These are phyloP conservation scores for Dendrolimus pini DNA, from an alignment of 2,888 invertebrate genomes.

Conservation along the genomic window DNA sequence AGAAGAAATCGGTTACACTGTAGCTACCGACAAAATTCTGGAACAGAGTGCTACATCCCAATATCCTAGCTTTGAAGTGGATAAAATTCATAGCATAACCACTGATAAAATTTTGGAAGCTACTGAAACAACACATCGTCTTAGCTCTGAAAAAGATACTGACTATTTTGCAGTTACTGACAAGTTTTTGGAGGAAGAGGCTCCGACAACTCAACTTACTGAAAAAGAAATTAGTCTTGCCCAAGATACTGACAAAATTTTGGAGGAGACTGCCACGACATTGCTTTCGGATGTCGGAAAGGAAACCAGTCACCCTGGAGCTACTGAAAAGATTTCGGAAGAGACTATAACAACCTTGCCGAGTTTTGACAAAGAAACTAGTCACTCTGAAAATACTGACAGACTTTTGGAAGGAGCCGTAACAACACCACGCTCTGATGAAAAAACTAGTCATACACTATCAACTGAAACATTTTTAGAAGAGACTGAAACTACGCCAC, in stretches of 20 bases:
- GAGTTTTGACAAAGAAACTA: background rate
- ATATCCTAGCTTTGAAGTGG: background rate
- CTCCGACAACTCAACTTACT: background rate
- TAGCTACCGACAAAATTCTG: background rate
- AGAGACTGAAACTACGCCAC: background rate
- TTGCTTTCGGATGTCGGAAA: background rate
- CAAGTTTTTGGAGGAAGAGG: background rate
- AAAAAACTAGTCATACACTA: background rate
- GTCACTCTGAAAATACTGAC: background rate
- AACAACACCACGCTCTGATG: background rate
- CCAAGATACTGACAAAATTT: background rate
- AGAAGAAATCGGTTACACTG: background rate
- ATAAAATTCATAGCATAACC: background rate
- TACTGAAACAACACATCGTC: background rate
- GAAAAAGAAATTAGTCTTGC: no score
- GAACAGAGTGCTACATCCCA: background rate
- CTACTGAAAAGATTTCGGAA: no score
- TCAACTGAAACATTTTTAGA: background rate
- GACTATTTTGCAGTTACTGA: background rate
- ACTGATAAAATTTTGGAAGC: background rate
- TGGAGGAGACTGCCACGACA: background rate
- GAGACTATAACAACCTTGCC: background rate
- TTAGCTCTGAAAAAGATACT: background rate
- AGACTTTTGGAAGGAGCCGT: background rate
- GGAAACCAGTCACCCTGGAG: no score